A percentile compares a stretch with the other conserved stretches of the same genome.
Evolutionary conservation across 2,888 invertebrate species (phyloP).

Genomic region (Amaurobius ferox): DNA sequence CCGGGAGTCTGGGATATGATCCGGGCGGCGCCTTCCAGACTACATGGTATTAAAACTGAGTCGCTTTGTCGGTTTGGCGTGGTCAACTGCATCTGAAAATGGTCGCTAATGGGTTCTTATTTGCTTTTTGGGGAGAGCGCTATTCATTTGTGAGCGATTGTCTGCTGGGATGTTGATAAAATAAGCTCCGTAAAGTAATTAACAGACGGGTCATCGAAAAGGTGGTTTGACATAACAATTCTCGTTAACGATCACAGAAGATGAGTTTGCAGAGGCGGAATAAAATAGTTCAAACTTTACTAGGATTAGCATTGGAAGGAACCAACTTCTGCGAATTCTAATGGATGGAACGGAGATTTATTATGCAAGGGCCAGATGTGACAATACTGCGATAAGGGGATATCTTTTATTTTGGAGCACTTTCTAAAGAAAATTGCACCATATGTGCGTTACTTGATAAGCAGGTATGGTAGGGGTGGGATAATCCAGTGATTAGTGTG

Average conservation of each 20-base stretch:
- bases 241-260: background rate
- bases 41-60: conserved; percentile 57
- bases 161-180: conserved; percentile 51
- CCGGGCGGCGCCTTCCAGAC: conserved; percentile 43
- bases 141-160: conserved; percentile 29
- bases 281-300: too few relatives aligned
- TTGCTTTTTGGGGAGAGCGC: conserved; percentile 19
- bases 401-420: too few relatives aligned
- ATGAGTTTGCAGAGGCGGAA: too few relatives aligned
- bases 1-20: conserved; percentile 52
- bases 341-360: too few relatives aligned
- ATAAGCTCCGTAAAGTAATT: conserved; percentile 33
- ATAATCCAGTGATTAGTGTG: too few relatives aligned
- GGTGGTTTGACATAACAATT: background rate
- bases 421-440: too few relatives aligned
- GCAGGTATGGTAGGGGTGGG: too few relatives aligned
- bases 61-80: conserved; percentile 52
- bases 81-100: conserved; percentile 43
- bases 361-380: too few relatives aligned
- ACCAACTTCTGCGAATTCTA: too few relatives aligned
- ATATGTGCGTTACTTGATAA: too few relatives aligned
- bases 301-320: too few relatives aligned
- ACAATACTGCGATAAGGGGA: too few relatives aligned
- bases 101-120: conserved; percentile 41
- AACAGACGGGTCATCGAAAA: conserved; percentile 23